These are phyloP conservation scores for Galleria mellonella DNA, from an alignment of 1,140 invertebrate genomes.

Conservation along the genomic window DNA sequence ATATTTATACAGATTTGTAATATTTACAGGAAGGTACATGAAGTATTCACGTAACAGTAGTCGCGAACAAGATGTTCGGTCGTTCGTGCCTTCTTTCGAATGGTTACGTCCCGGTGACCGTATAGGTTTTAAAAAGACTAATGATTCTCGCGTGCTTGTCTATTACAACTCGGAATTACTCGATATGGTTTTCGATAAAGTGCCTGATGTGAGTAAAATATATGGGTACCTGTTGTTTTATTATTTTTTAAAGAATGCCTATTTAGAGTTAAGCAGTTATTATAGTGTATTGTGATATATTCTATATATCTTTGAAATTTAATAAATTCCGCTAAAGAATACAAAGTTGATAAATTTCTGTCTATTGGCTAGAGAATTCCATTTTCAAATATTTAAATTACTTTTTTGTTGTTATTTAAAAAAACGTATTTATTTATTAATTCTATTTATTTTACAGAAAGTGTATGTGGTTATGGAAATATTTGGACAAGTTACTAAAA, in stretches of 20 bases:
- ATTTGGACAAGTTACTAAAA: slow-evolving; percentile 47
- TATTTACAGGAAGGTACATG: slow-evolving; percentile 75
- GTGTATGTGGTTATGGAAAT: slow-evolving; percentile 86
- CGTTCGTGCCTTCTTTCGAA: slow-evolving; percentile 84
- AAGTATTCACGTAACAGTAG: slow-evolving; percentile 77
- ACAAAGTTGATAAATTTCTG: too few species aligned
- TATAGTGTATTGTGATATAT: slow-evolving; percentile 4
- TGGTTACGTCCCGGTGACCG: slow-evolving; percentile 86
- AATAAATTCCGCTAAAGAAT: too few species aligned
- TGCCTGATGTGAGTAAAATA: slow-evolving; percentile 50
- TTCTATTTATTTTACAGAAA: slow-evolving; percentile 68
- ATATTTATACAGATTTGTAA: not conserved
- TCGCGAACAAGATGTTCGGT: slow-evolving; percentile 68
- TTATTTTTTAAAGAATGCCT: too few species aligned
- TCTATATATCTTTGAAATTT: too few species aligned
- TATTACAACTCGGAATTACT: slow-evolving; percentile 58
- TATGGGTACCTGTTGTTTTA: not conserved
- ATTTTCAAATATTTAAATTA: too few species aligned
- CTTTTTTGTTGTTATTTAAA: too few species aligned
- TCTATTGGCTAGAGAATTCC: too few species aligned
- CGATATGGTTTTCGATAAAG: slow-evolving; percentile 44
- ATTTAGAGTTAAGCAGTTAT: too few species aligned
- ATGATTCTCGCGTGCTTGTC: slow-evolving; percentile 77
- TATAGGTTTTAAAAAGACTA: slow-evolving; percentile 79
- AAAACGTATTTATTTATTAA: too few species aligned